A percentile compares a stretch with the other conserved stretches of the same genome.
These are phyloP conservation scores for Hyles euphorbiae DNA, from an alignment of 1,140 invertebrate genomes.

Conservation along the genomic window DNA sequence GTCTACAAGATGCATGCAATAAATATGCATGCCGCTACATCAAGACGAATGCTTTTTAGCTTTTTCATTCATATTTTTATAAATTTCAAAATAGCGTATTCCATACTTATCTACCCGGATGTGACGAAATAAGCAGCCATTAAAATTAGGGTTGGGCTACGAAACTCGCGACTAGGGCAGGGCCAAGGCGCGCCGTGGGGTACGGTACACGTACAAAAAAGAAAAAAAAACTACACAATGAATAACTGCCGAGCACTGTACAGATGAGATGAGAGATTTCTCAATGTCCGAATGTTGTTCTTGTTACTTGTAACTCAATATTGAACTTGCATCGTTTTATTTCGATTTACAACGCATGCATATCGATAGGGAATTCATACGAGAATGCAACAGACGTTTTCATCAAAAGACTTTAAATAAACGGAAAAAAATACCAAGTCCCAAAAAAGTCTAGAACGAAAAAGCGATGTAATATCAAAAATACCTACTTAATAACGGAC, in stretches of 20 bases:
- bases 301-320: conserved; percentile 65
- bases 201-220: conserved; percentile 39
- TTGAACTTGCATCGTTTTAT: conserved; percentile 39
- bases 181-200: conserved; percentile 50
- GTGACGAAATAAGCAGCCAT: conserved; percentile 63
- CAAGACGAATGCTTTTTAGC: too few relatives aligned
- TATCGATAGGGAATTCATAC: neutral
- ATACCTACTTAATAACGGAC: conserved; percentile 51
- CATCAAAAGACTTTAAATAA: too few relatives aligned
- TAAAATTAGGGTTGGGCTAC: conserved; percentile 74
- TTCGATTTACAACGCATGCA: conserved; percentile 23
- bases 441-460: conserved; percentile 3
- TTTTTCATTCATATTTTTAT: neutral
- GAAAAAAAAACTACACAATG: conserved; percentile 55
- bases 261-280: conserved; percentile 68
- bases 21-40: too few relatives aligned
- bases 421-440: neutral
- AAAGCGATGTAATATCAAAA: conserved; percentile 21
- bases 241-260: conserved; percentile 53
- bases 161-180: conserved; percentile 58
- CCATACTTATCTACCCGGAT: conserved; percentile 59
- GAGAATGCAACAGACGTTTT: neutral
- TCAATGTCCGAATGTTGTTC: conserved; percentile 53
- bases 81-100: conserved; percentile 20
- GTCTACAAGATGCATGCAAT: too few relatives aligned